Conservation (phyloP, 2,888 invertebrate genomes). For the Penaeus monodon region DNA sequence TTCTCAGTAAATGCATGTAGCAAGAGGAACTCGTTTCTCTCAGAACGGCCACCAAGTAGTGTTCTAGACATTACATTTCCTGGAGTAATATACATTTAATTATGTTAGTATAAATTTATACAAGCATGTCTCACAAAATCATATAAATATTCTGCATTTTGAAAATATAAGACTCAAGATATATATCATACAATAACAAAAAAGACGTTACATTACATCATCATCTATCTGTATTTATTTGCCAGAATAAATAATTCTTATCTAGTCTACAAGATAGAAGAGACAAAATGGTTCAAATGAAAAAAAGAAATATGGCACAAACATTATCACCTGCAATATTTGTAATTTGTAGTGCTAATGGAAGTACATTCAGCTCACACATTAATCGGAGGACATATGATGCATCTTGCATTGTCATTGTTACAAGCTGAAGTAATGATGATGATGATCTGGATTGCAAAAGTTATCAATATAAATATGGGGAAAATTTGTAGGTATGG, state of each 20-base stretch:
- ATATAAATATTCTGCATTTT: slow-evolving; percentile 3
- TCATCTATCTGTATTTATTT: too few relatives aligned
- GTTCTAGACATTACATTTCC: slow-evolving; percentile 91
- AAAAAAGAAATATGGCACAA: background rate
- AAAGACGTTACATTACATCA: too few relatives aligned
- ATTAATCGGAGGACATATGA: slow-evolving; percentile 86
- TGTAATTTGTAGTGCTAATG: slow-evolving; percentile 95
- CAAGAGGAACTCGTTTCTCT: slow-evolving; percentile 94
- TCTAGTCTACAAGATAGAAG: background rate
- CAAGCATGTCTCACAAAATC: background rate
- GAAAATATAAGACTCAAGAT: background rate
- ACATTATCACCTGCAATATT: slow-evolving; percentile 86
- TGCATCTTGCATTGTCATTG: slow-evolving; percentile 87
- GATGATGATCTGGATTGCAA: slow-evolving; percentile 67
- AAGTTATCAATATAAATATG: background rate
- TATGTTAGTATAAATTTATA: background rate
- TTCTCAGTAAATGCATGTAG: slow-evolving; percentile 95
- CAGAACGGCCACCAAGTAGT: slow-evolving; percentile 91
- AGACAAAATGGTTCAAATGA: background rate
- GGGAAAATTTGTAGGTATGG: background rate
- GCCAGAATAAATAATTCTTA: background rate
- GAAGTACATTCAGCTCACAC: slow-evolving; percentile 92
- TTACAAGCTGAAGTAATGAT: slow-evolving; percentile 80
- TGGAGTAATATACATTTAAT: slow-evolving; percentile 65
- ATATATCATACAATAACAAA: too few relatives aligned